Evolutionary conservation across 2,113 vertebrate genomes (phyloP).

Genomic region (Thalassoma bifasciatum): DNA sequence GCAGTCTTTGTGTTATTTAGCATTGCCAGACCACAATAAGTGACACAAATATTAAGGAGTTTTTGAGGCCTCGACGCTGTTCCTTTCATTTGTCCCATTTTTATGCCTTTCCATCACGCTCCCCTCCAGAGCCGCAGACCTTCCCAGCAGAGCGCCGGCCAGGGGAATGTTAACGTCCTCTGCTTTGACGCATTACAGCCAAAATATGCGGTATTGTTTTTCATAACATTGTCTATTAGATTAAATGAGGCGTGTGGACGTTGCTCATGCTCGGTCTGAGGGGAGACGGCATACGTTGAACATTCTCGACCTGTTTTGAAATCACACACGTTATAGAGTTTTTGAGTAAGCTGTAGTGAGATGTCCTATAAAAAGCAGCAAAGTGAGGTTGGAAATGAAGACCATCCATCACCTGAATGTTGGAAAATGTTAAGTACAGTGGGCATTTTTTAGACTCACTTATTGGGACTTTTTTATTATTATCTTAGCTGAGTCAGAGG

Average conservation of each 20-base stretch:
- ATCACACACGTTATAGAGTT: constrained; percentile 6
- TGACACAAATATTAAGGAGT: constrained; percentile 34
- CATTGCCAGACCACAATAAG: constrained; percentile 48
- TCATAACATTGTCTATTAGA: constrained; percentile 66
- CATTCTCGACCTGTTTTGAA: neutral
- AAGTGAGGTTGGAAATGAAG: constrained; percentile 42
- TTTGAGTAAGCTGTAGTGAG: constrained; percentile 10
- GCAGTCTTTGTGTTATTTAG: neutral
- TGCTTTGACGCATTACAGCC: constrained; percentile 56
- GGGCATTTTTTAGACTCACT: constrained; percentile 33
- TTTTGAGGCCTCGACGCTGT: constrained; percentile 11
- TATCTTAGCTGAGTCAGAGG: constrained; percentile 15
- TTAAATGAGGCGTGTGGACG: constrained; percentile 45
- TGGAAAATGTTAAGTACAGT: constrained; percentile 16
- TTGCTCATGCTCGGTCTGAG: constrained; percentile 41
- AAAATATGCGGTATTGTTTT: constrained; percentile 57
- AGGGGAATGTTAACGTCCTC: constrained; percentile 18
- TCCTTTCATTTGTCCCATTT: constrained; percentile 42
- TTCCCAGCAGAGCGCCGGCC: constrained; percentile 23
- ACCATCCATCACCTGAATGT: constrained; percentile 45
- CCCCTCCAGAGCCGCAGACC: constrained; percentile 45
- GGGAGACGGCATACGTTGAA: constrained; percentile 15
- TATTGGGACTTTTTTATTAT: constrained; percentile 17
- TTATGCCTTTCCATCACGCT: constrained; percentile 27
- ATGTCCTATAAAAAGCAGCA: neutral